Evolutionary conservation across 2,797 vertebrate genomes (phyloP).

Genomic region (Girardinus metallicus): DNA sequence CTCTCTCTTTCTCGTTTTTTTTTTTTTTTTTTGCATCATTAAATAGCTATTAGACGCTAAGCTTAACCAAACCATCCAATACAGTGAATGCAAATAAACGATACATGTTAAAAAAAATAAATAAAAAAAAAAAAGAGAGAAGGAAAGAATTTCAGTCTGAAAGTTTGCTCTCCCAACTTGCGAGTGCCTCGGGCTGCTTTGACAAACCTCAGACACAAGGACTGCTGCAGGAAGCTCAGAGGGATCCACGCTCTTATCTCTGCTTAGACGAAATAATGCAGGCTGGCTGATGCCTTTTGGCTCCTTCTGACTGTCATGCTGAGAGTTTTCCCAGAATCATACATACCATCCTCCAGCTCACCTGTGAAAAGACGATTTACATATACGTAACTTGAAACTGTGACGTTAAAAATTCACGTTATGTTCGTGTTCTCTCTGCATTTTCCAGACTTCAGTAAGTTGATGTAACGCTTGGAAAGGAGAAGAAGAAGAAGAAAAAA

Average conservation of each 20-base stretch:
- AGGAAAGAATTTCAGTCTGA: slow-evolving; percentile 35
- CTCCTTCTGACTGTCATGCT: slow-evolving; percentile 29
- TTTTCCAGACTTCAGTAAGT: background rate
- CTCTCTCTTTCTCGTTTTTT: background rate
- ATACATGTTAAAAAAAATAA: background rate
- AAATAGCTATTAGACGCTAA: background rate
- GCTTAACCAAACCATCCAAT: background rate
- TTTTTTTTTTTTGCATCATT: background rate
- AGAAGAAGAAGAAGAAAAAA: background rate
- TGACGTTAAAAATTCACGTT: background rate
- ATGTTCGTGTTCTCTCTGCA: background rate
- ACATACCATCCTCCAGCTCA: slow-evolving; percentile 5
- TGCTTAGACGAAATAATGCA: slow-evolving; percentile 42
- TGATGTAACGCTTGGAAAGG: background rate
- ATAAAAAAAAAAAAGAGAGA: background rate
- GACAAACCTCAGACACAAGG: slow-evolving; percentile 38
- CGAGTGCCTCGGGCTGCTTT: slow-evolving; percentile 40
- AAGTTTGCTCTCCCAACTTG: slow-evolving; percentile 34
- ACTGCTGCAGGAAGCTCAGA: slow-evolving; percentile 36
- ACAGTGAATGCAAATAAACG: background rate
- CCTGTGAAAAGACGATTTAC: slow-evolving; percentile 1
- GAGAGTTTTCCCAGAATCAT: slow-evolving; percentile 18
- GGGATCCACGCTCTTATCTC: slow-evolving; percentile 54
- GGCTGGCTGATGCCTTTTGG: slow-evolving; percentile 32
- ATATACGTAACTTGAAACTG: slow-evolving; percentile 7